Conservation (phyloP, 2,888 invertebrate species). For the Ochlodes sylvanus region DNA sequence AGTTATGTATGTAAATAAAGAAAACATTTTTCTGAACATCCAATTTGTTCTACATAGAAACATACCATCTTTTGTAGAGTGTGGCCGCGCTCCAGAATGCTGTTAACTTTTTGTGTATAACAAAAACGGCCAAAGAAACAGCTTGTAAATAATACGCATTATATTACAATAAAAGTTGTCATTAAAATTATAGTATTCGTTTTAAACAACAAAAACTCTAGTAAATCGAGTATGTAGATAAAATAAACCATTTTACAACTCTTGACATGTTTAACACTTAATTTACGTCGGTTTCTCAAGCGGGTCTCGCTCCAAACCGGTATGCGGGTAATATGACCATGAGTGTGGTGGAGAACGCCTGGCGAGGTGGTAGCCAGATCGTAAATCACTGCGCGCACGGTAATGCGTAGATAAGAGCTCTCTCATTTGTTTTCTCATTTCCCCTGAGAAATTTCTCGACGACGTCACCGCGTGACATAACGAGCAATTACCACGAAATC, state of each 20-base stretch:
- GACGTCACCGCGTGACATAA: constrained; percentile 73
- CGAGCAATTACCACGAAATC: constrained; percentile 63
- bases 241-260: constrained; percentile 60
- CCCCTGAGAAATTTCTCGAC: constrained; percentile 79
- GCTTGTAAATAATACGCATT: no score
- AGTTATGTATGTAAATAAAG: no score
- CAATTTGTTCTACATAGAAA: no score
- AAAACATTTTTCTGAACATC: no score
- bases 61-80: no score
- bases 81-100: no score
- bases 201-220: neutral
- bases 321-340: constrained; percentile 48
- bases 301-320: constrained; percentile 67
- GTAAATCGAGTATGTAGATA: constrained; percentile 5
- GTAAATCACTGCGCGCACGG: constrained; percentile 76
- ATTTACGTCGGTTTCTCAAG: constrained; percentile 73
- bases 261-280: constrained; percentile 70
- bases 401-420: constrained; percentile 83
- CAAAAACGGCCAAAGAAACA: no score
- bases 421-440: constrained; percentile 83
- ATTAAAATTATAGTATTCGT: no score
- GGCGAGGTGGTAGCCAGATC: constrained; percentile 65
- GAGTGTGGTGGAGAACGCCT: constrained; percentile 40
- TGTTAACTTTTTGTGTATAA: no score
- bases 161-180: no score